Evolutionary conservation across 2,113 vertebrate genomes (phyloP).

Genomic region (Gavia stellata): DNA sequence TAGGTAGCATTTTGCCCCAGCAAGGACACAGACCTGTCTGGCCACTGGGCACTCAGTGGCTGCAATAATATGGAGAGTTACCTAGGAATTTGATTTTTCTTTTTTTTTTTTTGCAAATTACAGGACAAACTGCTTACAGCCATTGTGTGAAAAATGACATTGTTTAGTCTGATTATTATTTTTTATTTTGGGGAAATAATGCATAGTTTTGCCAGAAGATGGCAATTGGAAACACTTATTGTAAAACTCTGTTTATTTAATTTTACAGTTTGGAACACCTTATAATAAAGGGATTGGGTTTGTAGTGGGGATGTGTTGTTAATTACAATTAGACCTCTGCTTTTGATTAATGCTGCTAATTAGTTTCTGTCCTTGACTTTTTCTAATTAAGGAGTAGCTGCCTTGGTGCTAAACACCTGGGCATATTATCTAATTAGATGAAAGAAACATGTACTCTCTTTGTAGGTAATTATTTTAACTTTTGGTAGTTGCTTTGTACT

Average conservation of each 20-base stretch:
- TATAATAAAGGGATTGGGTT: conserved; percentile 14
- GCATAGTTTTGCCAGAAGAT: background rate
- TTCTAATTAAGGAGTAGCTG: conserved; percentile 69
- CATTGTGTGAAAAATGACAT: background rate
- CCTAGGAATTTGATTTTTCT: background rate
- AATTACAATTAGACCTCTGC: conserved; percentile 70
- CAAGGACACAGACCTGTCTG: background rate
- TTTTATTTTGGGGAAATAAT: background rate
- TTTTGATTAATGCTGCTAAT: conserved; percentile 72
- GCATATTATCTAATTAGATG: conserved; percentile 69
- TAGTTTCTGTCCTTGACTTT: conserved; percentile 72
- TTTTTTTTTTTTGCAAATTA: background rate
- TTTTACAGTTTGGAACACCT: background rate
- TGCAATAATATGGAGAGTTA: background rate
- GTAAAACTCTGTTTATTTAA: background rate
- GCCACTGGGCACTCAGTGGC: background rate
- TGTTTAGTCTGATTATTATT: background rate
- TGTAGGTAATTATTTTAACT: conserved; percentile 59
- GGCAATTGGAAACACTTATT: background rate
- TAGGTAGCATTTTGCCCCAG: background rate
- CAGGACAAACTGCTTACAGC: background rate
- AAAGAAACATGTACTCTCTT: conserved; percentile 37
- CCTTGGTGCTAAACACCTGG: conserved; percentile 66
- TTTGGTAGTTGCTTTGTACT: background rate
- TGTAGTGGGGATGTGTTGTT: conserved; percentile 44